Evolutionary conservation across 2,113 vertebrate genomes (phyloP).

Genomic region (Hassar affinis): DNA sequence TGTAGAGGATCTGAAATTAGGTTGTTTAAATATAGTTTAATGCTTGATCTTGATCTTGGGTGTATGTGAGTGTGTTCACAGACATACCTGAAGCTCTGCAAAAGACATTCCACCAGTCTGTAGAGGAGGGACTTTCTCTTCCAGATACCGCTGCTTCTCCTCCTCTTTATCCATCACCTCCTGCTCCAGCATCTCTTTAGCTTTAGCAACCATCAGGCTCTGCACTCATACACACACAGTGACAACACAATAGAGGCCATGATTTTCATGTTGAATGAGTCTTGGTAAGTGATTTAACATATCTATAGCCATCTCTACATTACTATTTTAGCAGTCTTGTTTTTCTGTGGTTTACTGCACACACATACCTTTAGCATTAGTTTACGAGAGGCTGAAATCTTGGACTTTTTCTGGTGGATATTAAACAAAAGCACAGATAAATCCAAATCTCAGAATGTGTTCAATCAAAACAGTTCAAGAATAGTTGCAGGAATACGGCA

Average conservation of each 20-base stretch:
- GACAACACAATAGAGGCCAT: neutral
- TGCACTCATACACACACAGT: constrained; percentile 53
- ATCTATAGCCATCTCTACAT: neutral
- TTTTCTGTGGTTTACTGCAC: neutral
- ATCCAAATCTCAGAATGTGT: neutral
- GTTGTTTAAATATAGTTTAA: neutral
- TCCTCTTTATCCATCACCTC: constrained; percentile 82
- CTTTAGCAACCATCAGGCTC: constrained; percentile 94
- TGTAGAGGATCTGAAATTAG: neutral
- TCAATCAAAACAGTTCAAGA: neutral
- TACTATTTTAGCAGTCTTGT: neutral
- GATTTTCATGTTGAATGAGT: neutral
- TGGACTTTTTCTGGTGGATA: constrained; percentile 81
- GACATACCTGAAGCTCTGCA: constrained; percentile 80
- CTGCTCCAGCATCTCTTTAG: constrained; percentile 90
- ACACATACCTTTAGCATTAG: constrained; percentile 85
- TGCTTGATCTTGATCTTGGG: neutral
- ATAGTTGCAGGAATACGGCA: neutral
- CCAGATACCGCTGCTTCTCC: constrained; percentile 84
- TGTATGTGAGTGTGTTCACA: neutral
- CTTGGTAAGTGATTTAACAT: neutral
- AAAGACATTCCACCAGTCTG: constrained; percentile 75
- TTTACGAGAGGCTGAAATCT: constrained; percentile 95
- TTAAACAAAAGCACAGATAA: neutral
- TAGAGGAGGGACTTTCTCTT: constrained; percentile 75